Base-by-base conservation (phyloP, 2,888 invertebrate species). In the Diadegma fenestrale region DNA sequence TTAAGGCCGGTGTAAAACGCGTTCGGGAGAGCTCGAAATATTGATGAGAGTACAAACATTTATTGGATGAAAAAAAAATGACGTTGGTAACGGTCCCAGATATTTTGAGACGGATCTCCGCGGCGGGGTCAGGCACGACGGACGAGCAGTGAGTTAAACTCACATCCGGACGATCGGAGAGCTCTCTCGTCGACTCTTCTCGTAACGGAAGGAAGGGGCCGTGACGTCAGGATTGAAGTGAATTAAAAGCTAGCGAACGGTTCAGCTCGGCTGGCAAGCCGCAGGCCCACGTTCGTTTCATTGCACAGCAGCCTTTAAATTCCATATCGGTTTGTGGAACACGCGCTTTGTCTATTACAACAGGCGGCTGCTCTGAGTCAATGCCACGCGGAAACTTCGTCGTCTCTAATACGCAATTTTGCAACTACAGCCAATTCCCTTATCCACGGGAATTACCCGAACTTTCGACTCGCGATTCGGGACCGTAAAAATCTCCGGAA, bases 171-270 rank as follows among this genome's bases (percentile, higher is more conserved):
- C 91, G 89, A 90, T 51, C 77, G 77, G 91, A 90, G 72, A 83
- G 83, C 78, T 63, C 77, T 77, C 66, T 68, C 6, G 51, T 68
- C 6, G 51, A 33, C 45, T 75, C 54, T 77, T 43, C 61, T 26
- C 89, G 88, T 90, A 92, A 90, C 92, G 93, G 93, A 93, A 93
- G 93, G 93, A 93, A 93, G 92, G 91, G 91, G 92, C 90, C 89
- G 90, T 92, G 92, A 93, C 93, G 92, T 93, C 90, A 92, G 90
- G 93, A 92, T 93, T 92, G 91, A 92, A 91, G 91, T 91, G 90
- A 92, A 93, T 93, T 92, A 91, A 92, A 90, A 92, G 87, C 69
- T 69, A 88, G 87, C 89, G 58, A 51, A 73, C 58, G 58, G 73
- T 17, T 43, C 5, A 5, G 69, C 69, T 69, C 30, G 41, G 61